These are phyloP conservation scores for Micrasema longulum DNA, from an alignment of 1,140 invertebrate species.

Conservation along the genomic window DNA sequence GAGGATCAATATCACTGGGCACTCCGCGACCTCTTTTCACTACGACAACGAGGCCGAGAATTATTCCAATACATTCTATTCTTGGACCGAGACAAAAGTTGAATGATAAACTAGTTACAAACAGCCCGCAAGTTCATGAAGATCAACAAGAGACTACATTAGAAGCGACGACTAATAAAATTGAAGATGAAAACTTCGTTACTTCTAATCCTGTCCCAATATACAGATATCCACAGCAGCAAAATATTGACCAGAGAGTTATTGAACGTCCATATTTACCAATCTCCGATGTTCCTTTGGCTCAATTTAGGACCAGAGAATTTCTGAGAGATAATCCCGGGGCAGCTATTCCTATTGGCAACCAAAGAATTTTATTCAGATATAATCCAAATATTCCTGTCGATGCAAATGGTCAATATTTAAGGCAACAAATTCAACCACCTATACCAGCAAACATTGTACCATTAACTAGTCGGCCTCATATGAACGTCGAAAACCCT, in stretches of 20 bases:
- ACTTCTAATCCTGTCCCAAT: conserved; percentile 65
- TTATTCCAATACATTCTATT: conserved; percentile 63
- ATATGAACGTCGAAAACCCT: conserved; percentile 35
- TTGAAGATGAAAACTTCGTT: conserved; percentile 61
- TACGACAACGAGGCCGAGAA: conserved; percentile 68
- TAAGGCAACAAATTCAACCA: conserved; percentile 58
- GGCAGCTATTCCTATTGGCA: conserved; percentile 64
- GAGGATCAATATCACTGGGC: conserved; percentile 70
- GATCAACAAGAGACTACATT: conserved; percentile 63
- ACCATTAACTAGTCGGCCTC: conserved; percentile 38
- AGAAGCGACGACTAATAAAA: conserved; percentile 65
- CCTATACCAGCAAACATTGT: conserved; percentile 53
- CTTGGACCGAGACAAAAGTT: conserved; percentile 62
- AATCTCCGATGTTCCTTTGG: conserved; percentile 58
- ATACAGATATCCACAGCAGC: conserved; percentile 59
- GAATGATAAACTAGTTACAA: conserved; percentile 64
- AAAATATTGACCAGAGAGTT: conserved; percentile 62
- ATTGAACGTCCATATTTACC: conserved; percentile 67
- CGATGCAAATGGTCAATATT: conserved; percentile 62
- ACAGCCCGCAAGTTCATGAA: conserved; percentile 59
- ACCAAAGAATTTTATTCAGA: conserved; percentile 66
- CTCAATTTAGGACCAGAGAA: conserved; percentile 65
- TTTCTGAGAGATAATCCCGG: conserved; percentile 67
- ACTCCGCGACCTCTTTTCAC: conserved; percentile 76
- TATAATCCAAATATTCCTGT: conserved; percentile 60